Evolutionary conservation across 2,113 vertebrate species (phyloP), one percentile per base, ranked within the genome.

Genomic region (Platichthys flesus): DNA sequence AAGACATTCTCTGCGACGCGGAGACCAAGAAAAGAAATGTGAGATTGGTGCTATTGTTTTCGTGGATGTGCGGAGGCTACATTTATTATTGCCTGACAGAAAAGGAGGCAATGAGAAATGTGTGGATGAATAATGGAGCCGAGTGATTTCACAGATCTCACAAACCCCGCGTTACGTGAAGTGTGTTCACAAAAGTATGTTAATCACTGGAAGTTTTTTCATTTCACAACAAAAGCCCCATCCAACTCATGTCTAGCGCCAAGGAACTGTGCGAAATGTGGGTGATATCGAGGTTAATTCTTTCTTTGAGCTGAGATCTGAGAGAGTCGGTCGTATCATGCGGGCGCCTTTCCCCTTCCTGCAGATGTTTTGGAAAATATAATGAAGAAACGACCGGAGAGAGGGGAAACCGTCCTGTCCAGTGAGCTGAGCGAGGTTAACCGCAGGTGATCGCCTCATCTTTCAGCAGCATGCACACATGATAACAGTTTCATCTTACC

Each of bases 81-180:
- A 68, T 80, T 82, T 77, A 70, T 77, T 74, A 72, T 72, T 69
- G 78, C 78, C 61, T 79, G 69, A 35, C 52, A 81, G 58, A 28
- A 75, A 49, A 49, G 61, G 28, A 75, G 47, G 73, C 61, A 63
- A 68, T 55, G 63, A 76, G 60, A 9, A 79, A 83, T 55, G 65
- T 70, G 58, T 59, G 56, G 70, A 79, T 76, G 66, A 78, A 72
- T 74, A 82, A 75, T 18, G 16, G 23, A 68, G 59, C 51, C 5
- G 47, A 79, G 57, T 35, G 13, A 15, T 71, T 74, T 74, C 66
- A 73, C 66, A 49, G 20, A 71, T 67, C 57, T 56, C 57, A 42
- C 28, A 72, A 47, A 67, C 60, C 24, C 24, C 49, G 7, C 59
- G 24, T 5, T 52, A 31, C 23, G 5, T 40, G 31, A 18, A 67